Percentiles rank a stretch among this genome's conserved stretches.
These are phyloP conservation scores for Nanorana parkeri DNA, from an alignment of 2,113 vertebrate genomes.

Conservation along the genomic window DNA sequence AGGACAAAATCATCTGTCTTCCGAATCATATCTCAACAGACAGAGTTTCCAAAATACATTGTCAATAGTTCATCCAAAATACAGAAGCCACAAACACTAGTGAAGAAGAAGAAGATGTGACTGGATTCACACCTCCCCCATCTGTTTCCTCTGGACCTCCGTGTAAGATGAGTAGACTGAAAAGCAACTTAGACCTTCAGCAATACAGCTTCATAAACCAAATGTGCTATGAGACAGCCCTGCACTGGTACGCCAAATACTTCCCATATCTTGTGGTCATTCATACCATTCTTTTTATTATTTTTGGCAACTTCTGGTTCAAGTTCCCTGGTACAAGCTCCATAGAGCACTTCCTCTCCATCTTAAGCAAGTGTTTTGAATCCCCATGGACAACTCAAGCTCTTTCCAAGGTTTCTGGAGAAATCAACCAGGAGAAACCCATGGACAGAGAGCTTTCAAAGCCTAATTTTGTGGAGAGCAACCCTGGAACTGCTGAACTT, in stretches of 20 bases:
- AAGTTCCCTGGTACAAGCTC: constrained; percentile 90
- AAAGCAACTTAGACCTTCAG: constrained; percentile 85
- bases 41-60: constrained; percentile 68
- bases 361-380: constrained; percentile 87
- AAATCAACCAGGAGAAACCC: constrained; percentile 65
- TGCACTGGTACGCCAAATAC: constrained; percentile 91
- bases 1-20: constrained; percentile 89
- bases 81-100: constrained; percentile 58
- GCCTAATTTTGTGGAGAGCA: constrained; percentile 62
- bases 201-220: constrained; percentile 89
- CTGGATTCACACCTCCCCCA: constrained; percentile 52
- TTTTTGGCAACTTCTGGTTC: constrained; percentile 91
- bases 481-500: constrained; percentile 63
- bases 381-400: constrained; percentile 89
- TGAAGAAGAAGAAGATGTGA: constrained; percentile 39
- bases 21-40: constrained; percentile 75
- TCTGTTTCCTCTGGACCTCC: constrained; percentile 58
- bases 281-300: constrained; percentile 88
- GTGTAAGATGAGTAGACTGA: constrained; percentile 75
- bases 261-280: constrained; percentile 90
- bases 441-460: constrained; percentile 52
- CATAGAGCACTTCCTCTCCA: constrained; percentile 88
- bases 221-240: constrained; percentile 86
- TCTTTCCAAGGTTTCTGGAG: constrained; percentile 85
- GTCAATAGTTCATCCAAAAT: constrained; percentile 70